Evolutionary conservation across 2,113 vertebrate genomes (phyloP), one percentile per base, ranked within the genome.

Genomic region (Perca schrenkii): DNA sequence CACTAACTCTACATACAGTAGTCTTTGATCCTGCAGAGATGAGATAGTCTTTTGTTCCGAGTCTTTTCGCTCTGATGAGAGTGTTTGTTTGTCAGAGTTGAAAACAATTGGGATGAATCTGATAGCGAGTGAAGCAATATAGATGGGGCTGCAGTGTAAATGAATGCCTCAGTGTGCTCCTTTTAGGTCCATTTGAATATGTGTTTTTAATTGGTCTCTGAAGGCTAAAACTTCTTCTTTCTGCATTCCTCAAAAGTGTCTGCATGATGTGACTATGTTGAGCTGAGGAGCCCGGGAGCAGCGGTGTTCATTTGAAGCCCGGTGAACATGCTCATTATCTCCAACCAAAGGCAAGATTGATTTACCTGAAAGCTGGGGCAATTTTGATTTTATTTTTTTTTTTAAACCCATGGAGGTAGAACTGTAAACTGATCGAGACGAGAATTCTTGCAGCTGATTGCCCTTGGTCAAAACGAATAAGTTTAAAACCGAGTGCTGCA

Each of bases 121-220:
- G 53, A 75, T 61, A 68, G 65, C 1, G 47, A 75, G 63, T 19
- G 84, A 74, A 76, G 86, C 84, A n/a, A 25, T 52, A 36, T 40
- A 60, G 66, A 78, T 17, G 53, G 80, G 60, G 54, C 79, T 56
- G 53, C 40, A 2, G 43, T 68, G 46, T 83, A 77, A 86, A 80
- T 62, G 34, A 91, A 88, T 17, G 57, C 63, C 63, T 63, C 17
- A 4, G 77, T 57, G 34, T 12, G 22, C 82, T 85, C 86, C 81
- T 81, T 90, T 90, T 71, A 78, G 91, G 84, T 90, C 88, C 84
- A 64, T 93, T 90, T 92, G 86, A 93, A 91, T 91, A 84, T 91
- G 79, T 89, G 88, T 71, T 91, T 91, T 93, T 94, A 94, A 94
- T 95, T 93, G 91, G 93, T 94, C 92, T 94, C 91, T 47, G 82